phyloP scores from a whole-genome alignment of 2,797 vertebrate species.

The Enteromius paludinosus region DNA sequence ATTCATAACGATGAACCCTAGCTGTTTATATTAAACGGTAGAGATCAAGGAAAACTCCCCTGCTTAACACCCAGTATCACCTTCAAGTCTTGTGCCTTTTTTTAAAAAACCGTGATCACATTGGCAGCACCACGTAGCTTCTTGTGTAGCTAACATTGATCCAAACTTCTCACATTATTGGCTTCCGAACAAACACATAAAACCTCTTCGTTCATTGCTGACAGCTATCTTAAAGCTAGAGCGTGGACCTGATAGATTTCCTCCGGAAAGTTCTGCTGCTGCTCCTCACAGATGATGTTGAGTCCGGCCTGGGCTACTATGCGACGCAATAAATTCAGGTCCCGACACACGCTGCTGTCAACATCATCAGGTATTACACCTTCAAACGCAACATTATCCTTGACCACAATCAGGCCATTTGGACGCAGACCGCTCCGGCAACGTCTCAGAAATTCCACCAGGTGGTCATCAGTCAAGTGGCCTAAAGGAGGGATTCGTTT shows the following conservation, averaged over 20 bases:
- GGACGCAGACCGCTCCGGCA: slow-evolving; percentile 84
- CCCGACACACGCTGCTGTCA: slow-evolving; percentile 96
- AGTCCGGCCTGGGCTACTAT: slow-evolving; percentile 85
- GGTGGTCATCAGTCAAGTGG: slow-evolving; percentile 91
- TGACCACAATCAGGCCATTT: slow-evolving; percentile 89
- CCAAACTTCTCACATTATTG: slow-evolving; percentile 13
- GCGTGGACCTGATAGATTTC: slow-evolving; percentile 96
- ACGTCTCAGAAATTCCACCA: slow-evolving; percentile 89
- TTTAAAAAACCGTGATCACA: background rate
- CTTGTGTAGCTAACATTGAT: slow-evolving; percentile 8
- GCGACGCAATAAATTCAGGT: slow-evolving; percentile 80
- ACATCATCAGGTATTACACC: slow-evolving; percentile 92
- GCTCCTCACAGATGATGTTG: slow-evolving; percentile 84
- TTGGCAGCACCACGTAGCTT: slow-evolving; percentile 8
- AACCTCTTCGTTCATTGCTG: background rate
- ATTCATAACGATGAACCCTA: background rate
- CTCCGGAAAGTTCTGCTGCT: slow-evolving; percentile 91
- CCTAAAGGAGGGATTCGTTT: slow-evolving; percentile 72
- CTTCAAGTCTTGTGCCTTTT: background rate
- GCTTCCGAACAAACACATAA: background rate
- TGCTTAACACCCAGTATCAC: background rate
- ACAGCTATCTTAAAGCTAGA: slow-evolving; percentile 88
- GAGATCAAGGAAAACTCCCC: background rate
- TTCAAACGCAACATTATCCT: slow-evolving; percentile 96
- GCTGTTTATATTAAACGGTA: background rate